phyloP scores from a whole-genome alignment of 2,113 vertebrate genomes.

The Nerophis lumbriciformis region DNA sequence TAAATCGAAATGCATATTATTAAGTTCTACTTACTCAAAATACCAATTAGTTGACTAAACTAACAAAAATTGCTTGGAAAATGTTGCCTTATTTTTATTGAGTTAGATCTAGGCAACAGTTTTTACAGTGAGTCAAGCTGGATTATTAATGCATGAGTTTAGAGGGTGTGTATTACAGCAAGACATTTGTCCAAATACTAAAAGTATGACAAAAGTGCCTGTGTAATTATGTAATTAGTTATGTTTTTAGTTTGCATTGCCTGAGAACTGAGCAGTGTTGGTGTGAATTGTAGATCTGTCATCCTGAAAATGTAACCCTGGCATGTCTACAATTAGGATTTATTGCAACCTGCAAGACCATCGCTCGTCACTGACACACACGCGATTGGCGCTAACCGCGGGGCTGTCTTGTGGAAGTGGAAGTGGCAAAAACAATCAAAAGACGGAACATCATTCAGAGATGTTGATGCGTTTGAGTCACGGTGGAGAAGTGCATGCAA shows the following conservation, averaged over 20 bases:
- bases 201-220: slow-evolving; percentile 9
- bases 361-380: slow-evolving; percentile 19
- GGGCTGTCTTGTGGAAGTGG: slow-evolving; percentile 17
- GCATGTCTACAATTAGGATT: slow-evolving; percentile 37
- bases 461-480: slow-evolving; percentile 25
- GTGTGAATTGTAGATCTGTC: not conserved
- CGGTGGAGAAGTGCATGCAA: slow-evolving; percentile 7
- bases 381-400: slow-evolving; percentile 41
- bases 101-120: too few relatives aligned
- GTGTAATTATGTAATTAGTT: not conserved
- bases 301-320: slow-evolving; percentile 5
- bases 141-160: too few relatives aligned
- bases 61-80: too few relatives aligned
- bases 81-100: too few relatives aligned
- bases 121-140: too few relatives aligned
- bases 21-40: too few relatives aligned
- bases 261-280: slow-evolving; percentile 12
- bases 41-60: too few relatives aligned
- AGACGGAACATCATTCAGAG: slow-evolving; percentile 15
- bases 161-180: too few relatives aligned
- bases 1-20: too few relatives aligned
- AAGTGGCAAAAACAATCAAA: slow-evolving; percentile 3
- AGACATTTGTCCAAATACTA: not conserved
- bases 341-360: slow-evolving; percentile 22
- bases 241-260: not conserved